Evolutionary conservation across 2,888 invertebrate genomes (phyloP).

Genomic region (Cheilosia urbana): DNA sequence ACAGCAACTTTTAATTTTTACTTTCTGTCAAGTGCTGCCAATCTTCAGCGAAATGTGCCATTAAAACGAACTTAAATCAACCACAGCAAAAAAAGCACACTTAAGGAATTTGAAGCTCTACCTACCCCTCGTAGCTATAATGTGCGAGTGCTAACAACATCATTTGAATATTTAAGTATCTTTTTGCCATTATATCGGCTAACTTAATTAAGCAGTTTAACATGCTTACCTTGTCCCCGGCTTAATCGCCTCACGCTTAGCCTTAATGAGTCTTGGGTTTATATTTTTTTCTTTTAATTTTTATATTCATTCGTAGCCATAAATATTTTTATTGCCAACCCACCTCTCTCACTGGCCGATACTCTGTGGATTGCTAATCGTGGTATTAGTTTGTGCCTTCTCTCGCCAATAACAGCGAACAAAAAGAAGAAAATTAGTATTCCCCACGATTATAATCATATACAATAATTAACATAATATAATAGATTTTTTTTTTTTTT

Average conservation of each 20-base stretch:
- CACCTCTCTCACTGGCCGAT: slow-evolving; percentile 34
- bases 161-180: slow-evolving; percentile 65
- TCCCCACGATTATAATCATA: slow-evolving; percentile 48
- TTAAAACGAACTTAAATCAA: background rate
- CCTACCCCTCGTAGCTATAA: slow-evolving; percentile 8
- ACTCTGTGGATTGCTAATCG: slow-evolving; percentile 61
- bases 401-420: slow-evolving; percentile 54
- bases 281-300: slow-evolving; percentile 40
- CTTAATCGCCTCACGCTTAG: slow-evolving; percentile 75
- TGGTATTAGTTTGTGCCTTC: slow-evolving; percentile 67
- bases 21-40: slow-evolving; percentile 6
- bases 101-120: background rate
- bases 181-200: slow-evolving; percentile 59
- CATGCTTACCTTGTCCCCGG: slow-evolving; percentile 73
- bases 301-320: slow-evolving; percentile 56
- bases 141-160: slow-evolving; percentile 31
- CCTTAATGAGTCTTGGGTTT: slow-evolving; percentile 72
- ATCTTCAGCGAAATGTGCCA: background rate
- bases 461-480: slow-evolving; percentile 53
- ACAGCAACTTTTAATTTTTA: background rate
- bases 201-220: slow-evolving; percentile 75
- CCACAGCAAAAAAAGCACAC: background rate
- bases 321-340: slow-evolving; percentile 64
- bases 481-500: slow-evolving; percentile 33
- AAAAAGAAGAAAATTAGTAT: slow-evolving; percentile 45